phyloP scores from a whole-genome alignment of 2,113 vertebrate species.

The Chinchilla lanigera region DNA sequence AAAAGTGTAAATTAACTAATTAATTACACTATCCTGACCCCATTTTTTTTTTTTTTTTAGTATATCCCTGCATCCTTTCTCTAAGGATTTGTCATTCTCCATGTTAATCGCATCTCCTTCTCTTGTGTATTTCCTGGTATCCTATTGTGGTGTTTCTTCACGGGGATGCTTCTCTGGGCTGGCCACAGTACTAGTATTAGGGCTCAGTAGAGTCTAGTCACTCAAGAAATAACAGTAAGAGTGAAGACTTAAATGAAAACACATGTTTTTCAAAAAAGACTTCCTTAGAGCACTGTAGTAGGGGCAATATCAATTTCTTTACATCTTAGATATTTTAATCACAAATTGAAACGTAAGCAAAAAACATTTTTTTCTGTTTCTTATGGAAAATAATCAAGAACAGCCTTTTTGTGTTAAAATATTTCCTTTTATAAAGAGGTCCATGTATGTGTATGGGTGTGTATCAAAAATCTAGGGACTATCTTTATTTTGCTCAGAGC shows the following conservation, averaged over 20 bases:
- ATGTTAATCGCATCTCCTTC: constrained; percentile 18
- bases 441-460: not conserved
- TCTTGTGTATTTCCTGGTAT: not conserved
- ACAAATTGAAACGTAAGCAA: constrained; percentile 28
- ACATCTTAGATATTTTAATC: not conserved
- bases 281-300: not conserved
- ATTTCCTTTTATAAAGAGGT: constrained; percentile 2
- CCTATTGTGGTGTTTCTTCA: not conserved
- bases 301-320: not conserved
- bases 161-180: not conserved
- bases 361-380: not conserved
- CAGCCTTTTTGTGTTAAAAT: not conserved
- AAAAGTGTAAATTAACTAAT: constrained; percentile 6
- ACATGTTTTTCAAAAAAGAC: not conserved
- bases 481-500: not conserved
- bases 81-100: not conserved
- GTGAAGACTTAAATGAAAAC: not conserved
- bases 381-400: constrained; percentile 35
- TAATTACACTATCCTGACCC: not conserved
- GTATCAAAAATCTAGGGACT: not conserved
- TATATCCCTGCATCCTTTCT: not conserved
- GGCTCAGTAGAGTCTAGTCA: not conserved
- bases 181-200: not conserved
- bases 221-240: not conserved
- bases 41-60: constrained; percentile 24